Base-by-base conservation (phyloP, 2,113 vertebrate genomes). In the Balaeniceps rex region DNA sequence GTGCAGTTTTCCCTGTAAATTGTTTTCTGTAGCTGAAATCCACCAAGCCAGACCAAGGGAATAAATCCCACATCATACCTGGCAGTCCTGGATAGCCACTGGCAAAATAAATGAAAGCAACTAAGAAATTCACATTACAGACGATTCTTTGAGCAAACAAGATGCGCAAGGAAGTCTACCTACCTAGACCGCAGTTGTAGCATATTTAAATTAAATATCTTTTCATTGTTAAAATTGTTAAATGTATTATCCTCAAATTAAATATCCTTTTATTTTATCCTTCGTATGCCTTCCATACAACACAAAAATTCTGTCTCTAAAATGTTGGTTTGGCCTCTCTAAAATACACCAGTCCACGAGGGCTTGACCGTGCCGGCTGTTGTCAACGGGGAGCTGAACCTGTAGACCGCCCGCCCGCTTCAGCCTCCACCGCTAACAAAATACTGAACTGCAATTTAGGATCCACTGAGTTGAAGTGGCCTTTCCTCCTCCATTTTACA, bases 351-450 rank as follows among this genome's bases (percentile, higher is more conserved):
- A 40, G 33, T 14, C 61, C 54, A 22, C 0, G 3, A 86, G 34
- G 28, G 61, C 6, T 38, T 25, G 46, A 36, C 24, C 3, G 0
- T 24, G 42, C 4, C 1, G 1, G 65, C 33, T 42, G 25, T 1
- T 68, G 38, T 10, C 11, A 38, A 1, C 21, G 25, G 22, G 46
- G 33, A 70, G 38, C 18, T 22, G 76, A 75, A 57, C 54, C 47
- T 44, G 49, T 52, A 38, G 42, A 22, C 22, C 69, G 54, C 0
- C 1, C 28, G 40, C 23, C 6, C 3, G 0, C 9, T 61, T n/a
- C 46, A 61, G 51, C n/a, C 80, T 51, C 66, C 57, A 10, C 31
- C 1, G 7, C 6, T 12, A 61, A 44, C 24, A 22, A 36, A 72
- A 54, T 0, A 24, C 36, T 2, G 2, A 47, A 11, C 19, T 36